Percentiles rank a stretch among this genome's conserved stretches.
phyloP scores from a whole-genome alignment of 2,888 invertebrate species.

The Dicyrtomina minuta region DNA sequence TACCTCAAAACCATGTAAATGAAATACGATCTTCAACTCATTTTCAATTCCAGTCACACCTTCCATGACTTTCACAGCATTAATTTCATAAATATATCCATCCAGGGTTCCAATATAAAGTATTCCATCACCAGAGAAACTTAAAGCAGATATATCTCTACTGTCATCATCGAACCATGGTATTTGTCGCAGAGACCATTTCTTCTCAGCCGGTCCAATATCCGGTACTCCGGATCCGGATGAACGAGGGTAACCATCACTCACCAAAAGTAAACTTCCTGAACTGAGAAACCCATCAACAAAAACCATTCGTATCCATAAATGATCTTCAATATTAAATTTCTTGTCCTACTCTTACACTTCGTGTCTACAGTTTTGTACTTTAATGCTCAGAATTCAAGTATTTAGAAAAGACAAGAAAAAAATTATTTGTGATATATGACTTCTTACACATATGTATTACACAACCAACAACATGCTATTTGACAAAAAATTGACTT shows the following conservation, averaged over 20 bases:
- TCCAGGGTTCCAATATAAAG: constrained; percentile 50
- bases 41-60: constrained; percentile 15
- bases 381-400: too few relatives aligned
- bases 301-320: neutral
- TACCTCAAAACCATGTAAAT: constrained; percentile 38
- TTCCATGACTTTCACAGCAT: constrained; percentile 33
- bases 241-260: constrained; percentile 44
- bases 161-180: constrained; percentile 50
- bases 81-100: constrained; percentile 49
- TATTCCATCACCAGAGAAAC: constrained; percentile 49
- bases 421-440: too few relatives aligned
- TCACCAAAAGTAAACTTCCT: constrained; percentile 43
- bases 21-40: constrained; percentile 40
- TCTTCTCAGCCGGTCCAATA: constrained; percentile 28
- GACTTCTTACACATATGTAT: too few relatives aligned
- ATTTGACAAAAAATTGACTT: neutral
- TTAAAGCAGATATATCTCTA: constrained; percentile 46
- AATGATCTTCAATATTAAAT: neutral
- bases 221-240: constrained; percentile 24
- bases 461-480: neutral
- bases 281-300: constrained; percentile 36
- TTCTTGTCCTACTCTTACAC: too few relatives aligned
- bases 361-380: too few relatives aligned
- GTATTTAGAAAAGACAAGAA: too few relatives aligned
- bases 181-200: constrained; percentile 44